Conservation (phyloP, 2,797 vertebrate species). For the Pseudomugil tenellus region DNA sequence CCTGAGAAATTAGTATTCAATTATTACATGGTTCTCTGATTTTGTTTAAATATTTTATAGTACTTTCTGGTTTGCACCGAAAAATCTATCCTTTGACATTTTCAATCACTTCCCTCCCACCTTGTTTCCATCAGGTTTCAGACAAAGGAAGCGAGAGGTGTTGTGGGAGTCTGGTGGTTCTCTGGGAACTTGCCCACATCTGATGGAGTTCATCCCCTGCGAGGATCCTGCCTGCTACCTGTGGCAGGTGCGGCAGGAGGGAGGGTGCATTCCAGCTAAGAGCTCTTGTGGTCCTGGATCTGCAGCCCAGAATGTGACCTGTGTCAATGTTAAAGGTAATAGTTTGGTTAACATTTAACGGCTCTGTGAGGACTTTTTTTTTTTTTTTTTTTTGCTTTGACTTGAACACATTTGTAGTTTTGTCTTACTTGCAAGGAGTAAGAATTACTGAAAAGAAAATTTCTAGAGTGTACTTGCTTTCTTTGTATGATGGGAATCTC, state of each 20-base stretch:
- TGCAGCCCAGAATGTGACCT: conserved; percentile 81
- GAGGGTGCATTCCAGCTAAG: conserved; percentile 79
- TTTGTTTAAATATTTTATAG: no score
- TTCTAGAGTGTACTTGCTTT: not conserved
- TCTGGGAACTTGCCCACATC: conserved; percentile 84
- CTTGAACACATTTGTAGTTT: not conserved
- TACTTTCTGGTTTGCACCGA: not conserved
- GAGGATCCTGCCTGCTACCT: conserved; percentile 87
- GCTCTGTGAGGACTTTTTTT: not conserved
- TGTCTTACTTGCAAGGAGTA: not conserved
- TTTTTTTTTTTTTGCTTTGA: not conserved
- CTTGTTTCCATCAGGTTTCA: conserved; percentile 83
- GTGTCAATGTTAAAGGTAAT: conserved; percentile 85
- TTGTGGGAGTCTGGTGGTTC: conserved; percentile 79
- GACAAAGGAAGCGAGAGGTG: conserved; percentile 85
- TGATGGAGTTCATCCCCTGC: conserved; percentile 89
- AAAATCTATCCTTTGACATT: conserved; percentile 11
- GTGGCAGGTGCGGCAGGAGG: conserved; percentile 83
- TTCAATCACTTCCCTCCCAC: not conserved
- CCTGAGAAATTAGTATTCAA: not conserved
- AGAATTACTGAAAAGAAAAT: not conserved
- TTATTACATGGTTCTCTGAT: no score
- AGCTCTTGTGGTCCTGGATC: conserved; percentile 88
- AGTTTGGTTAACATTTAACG: conserved; percentile 1
- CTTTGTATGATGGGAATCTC: not conserved